These are phyloP conservation scores for Esox lucius DNA, from an alignment of 2,797 vertebrate species.

Conservation along the genomic window DNA sequence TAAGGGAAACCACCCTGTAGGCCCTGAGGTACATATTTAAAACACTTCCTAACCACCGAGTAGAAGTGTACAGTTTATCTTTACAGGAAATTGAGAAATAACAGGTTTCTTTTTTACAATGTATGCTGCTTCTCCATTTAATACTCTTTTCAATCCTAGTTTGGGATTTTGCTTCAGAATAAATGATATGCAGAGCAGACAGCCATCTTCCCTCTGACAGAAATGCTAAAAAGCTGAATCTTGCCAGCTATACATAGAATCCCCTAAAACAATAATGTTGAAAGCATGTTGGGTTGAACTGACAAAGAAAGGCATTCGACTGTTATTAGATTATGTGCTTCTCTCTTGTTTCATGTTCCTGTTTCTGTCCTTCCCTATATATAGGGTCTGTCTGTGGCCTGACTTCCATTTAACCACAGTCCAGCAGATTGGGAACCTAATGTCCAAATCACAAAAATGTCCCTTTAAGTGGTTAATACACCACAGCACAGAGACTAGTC, in stretches of 20 bases:
- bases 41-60: too few relatives aligned
- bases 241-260: background rate
- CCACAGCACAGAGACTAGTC: conserved; percentile 60
- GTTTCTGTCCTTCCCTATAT: background rate
- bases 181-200: background rate
- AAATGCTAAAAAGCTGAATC: background rate
- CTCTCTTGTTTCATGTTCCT: background rate
- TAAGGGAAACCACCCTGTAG: too few relatives aligned
- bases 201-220: background rate
- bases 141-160: conserved; percentile 38
- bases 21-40: too few relatives aligned
- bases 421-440: conserved; percentile 29
- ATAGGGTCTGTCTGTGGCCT: background rate
- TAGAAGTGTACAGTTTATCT: background rate
- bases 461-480: conserved; percentile 66
- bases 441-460: conserved; percentile 40
- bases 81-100: conserved; percentile 8
- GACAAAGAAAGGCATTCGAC: background rate
- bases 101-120: background rate
- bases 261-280: background rate
- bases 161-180: conserved; percentile 1
- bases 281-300: background rate
- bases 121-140: conserved; percentile 27
- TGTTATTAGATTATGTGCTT: background rate
- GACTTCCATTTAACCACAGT: background rate